phyloP scores from a whole-genome alignment of 2,797 vertebrate species.

The Anisognathus igniventris region DNA sequence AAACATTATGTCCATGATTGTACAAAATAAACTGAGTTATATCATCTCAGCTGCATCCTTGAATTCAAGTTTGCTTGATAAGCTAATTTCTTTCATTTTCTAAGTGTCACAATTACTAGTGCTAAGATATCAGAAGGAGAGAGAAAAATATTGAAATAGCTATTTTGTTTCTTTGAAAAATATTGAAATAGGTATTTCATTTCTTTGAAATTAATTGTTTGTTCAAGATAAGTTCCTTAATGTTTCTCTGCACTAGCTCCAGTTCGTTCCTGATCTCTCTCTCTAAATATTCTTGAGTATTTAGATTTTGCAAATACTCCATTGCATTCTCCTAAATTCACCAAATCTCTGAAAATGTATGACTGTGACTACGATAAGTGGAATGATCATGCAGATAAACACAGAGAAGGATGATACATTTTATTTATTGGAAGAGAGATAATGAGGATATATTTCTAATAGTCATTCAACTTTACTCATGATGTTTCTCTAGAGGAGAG shows the following conservation, averaged over 20 bases:
- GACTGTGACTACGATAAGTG: background rate
- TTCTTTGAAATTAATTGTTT: background rate
- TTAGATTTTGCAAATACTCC: background rate
- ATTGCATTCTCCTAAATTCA: background rate
- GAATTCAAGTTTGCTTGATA: background rate
- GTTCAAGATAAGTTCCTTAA: background rate
- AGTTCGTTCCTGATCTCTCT: background rate
- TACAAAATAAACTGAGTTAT: background rate
- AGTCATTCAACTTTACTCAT: background rate
- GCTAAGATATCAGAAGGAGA: background rate
- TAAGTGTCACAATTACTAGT: background rate
- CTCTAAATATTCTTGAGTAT: background rate
- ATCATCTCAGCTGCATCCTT: background rate
- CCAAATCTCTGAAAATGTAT: background rate
- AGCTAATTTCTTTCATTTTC: background rate
- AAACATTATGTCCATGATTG: background rate
- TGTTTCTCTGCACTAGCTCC: background rate
- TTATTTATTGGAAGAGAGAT: background rate
- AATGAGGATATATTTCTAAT: background rate
- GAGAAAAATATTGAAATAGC: background rate
- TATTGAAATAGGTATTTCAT: background rate
- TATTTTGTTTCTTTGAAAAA: background rate
- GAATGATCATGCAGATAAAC: background rate
- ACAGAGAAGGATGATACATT: background rate
- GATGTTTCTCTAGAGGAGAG: background rate